Conservation (phyloP, 2,888 invertebrate species). For the Agelastica alni region DNA sequence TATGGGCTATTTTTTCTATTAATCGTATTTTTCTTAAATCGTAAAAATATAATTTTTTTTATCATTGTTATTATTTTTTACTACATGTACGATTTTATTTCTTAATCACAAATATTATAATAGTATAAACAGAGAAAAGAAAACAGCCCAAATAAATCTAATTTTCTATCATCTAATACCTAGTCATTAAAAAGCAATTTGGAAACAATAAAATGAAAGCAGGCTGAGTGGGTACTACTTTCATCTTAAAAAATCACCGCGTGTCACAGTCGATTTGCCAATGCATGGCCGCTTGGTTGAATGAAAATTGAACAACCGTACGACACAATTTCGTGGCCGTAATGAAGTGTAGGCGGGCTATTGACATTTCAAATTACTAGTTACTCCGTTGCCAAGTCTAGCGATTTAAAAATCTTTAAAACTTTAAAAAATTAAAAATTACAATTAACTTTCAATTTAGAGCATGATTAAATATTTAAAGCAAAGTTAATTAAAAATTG, state of each 20-base stretch:
- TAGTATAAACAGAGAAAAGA: too few relatives aligned
- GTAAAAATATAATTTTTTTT: too few relatives aligned
- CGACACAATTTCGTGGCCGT: background rate
- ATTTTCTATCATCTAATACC: too few relatives aligned
- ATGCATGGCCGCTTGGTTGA: conserved; percentile 1
- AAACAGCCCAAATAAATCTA: too few relatives aligned
- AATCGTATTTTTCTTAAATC: too few relatives aligned
- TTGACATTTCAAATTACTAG: background rate
- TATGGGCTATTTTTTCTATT: too few relatives aligned
- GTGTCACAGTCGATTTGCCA: too few relatives aligned
- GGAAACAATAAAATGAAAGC: background rate
- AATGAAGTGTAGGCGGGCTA: background rate
- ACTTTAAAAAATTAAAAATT: too few relatives aligned
- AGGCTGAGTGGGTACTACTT: background rate
- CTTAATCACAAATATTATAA: too few relatives aligned
- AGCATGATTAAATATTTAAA: background rate
- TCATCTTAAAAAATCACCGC: background rate
- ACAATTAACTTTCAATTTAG: too few relatives aligned
- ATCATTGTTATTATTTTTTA: too few relatives aligned
- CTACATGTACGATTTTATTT: too few relatives aligned
- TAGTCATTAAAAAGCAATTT: background rate
- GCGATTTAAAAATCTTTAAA: background rate
- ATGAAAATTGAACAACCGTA: background rate
- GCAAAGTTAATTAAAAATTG: background rate
- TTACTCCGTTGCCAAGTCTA: background rate